Evolutionary conservation across 2,113 vertebrate genomes (phyloP).

Genomic region (Mixornis gularis): DNA sequence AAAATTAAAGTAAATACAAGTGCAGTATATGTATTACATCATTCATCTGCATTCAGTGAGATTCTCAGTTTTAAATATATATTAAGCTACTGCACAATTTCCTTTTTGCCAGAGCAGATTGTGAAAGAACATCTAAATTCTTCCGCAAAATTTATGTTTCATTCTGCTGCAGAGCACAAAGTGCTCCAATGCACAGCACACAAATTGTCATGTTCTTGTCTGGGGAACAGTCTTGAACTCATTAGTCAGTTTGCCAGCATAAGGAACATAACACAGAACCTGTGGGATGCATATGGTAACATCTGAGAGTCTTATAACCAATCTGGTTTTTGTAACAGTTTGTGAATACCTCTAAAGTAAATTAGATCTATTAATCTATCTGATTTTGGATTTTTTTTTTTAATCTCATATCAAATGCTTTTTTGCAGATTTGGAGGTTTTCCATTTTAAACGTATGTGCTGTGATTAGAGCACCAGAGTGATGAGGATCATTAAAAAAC

Average conservation of each 20-base stretch:
- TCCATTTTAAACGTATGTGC: background rate
- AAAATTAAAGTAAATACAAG: background rate
- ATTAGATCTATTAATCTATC: slow-evolving; percentile 20
- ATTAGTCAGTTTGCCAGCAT: slow-evolving; percentile 30
- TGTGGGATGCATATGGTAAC: slow-evolving; percentile 41
- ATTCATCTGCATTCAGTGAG: background rate
- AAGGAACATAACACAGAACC: slow-evolving; percentile 24
- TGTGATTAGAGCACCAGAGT: background rate
- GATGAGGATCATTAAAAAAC: slow-evolving; percentile 11
- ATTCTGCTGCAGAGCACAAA: background rate
- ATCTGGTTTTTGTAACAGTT: slow-evolving; percentile 13
- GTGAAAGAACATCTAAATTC: slow-evolving; percentile 5
- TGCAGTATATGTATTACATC: background rate
- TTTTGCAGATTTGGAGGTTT: background rate
- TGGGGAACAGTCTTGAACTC: slow-evolving; percentile 3
- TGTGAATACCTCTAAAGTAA: slow-evolving; percentile 34
- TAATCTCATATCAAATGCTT: background rate
- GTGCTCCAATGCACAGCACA: slow-evolving; percentile 1
- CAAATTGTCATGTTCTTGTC: slow-evolving; percentile 26
- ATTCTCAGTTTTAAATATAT: background rate
- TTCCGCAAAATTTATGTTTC: slow-evolving; percentile 12
- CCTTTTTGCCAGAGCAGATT: background rate
- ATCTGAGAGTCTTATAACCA: slow-evolving; percentile 6
- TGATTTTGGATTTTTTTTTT: background rate
- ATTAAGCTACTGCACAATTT: background rate